These are phyloP conservation scores for Nycticorax nycticorax DNA, from an alignment of 2,113 vertebrate species.

Conservation along the genomic window DNA sequence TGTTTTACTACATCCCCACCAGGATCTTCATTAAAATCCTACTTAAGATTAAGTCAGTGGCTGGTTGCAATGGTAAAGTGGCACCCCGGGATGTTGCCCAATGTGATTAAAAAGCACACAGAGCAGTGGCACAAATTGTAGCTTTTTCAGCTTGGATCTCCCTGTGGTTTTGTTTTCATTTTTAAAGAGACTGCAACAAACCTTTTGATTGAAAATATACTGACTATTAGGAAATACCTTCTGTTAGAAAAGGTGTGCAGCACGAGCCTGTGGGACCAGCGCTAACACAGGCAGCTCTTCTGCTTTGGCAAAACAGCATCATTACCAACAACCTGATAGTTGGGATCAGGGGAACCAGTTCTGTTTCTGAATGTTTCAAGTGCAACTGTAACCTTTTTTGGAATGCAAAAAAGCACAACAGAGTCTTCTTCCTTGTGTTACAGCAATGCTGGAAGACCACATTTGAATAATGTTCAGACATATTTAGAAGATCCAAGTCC, in stretches of 20 bases:
- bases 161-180: background rate
- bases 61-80: background rate
- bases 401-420: background rate
- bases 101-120: background rate
- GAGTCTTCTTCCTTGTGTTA: background rate
- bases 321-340: background rate
- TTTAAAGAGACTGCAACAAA: background rate
- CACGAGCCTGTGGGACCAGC: background rate
- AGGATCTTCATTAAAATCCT: slow-evolving; percentile 36
- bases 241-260: background rate
- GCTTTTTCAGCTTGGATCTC: background rate
- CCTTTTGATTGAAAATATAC: background rate
- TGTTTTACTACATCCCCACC: background rate
- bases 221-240: background rate
- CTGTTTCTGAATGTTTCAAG: background rate
- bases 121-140: background rate
- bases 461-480: background rate
- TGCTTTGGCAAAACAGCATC: background rate
- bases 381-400: background rate
- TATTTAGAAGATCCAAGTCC: background rate
- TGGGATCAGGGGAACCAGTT: background rate
- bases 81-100: background rate
- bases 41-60: background rate
- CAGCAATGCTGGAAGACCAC: background rate
- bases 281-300: background rate